phyloP scores from a whole-genome alignment of 1,140 invertebrate genomes.

The Apis laboriosa region DNA sequence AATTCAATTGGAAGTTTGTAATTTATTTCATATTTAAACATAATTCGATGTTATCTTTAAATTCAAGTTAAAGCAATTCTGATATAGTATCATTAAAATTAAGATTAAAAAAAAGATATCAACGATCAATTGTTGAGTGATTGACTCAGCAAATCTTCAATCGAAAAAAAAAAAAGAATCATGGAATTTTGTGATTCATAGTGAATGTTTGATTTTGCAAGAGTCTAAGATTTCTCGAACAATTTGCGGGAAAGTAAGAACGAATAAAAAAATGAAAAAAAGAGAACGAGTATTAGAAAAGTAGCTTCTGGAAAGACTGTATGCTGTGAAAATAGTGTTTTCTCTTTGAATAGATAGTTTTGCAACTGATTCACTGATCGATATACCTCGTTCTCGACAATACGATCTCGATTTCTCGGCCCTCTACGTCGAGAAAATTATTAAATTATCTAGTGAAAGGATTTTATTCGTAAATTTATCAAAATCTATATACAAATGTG shows the following conservation, averaged over 20 bases:
- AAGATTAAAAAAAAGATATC: neutral
- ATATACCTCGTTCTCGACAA: conserved; percentile 9
- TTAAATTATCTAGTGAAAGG: conserved; percentile 52
- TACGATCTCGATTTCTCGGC: conserved; percentile 25
- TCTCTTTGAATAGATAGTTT: conserved; percentile 11
- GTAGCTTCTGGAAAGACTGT: conserved; percentile 22
- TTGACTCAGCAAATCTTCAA: neutral
- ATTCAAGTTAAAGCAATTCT: neutral
- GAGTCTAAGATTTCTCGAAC: neutral
- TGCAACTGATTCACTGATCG: conserved; percentile 36
- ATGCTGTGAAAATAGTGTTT: conserved; percentile 5
- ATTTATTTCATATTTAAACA: too few species aligned
- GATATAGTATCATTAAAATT: neutral
- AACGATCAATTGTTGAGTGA: too few species aligned
- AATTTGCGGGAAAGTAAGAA: conserved; percentile 21
- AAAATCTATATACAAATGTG: conserved; percentile 8
- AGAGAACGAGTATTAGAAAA: conserved; percentile 22
- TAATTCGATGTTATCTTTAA: neutral
- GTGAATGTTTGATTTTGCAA: neutral
- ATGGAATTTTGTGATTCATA: neutral
- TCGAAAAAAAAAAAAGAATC: neutral
- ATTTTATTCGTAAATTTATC: neutral
- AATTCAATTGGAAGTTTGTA: neutral
- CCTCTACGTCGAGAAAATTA: conserved; percentile 22
- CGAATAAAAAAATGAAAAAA: neutral